Base-by-base conservation (phyloP, 2,797 vertebrate species). In the Anolis apletophallus region DNA sequence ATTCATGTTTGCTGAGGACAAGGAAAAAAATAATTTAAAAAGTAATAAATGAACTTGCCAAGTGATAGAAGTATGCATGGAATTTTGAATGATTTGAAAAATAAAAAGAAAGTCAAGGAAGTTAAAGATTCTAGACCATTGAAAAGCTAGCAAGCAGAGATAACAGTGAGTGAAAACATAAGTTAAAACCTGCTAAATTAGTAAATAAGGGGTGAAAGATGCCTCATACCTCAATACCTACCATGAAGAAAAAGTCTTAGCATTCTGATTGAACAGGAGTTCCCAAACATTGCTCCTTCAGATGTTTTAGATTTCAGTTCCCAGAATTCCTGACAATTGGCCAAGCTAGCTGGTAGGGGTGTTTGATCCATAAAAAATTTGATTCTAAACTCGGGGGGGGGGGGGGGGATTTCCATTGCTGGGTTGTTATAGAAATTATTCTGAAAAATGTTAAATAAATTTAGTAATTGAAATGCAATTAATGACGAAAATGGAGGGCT, bases 51-150 rank as follows among this genome's bases (percentile, higher is more conserved):
- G 46, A 55, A 40, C 9, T 26, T 74, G 72, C 3, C 34, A 50
- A 26, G 68, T 34, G 2, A 0, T 0, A 87, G 80, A 64, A 52
- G 46, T 21, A 0, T 0, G 1, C 88, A 16, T 68, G 34, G 72
- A 86, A 72, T 85, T 93, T 88, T 92, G 76, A 72, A 46, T 80
- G 29, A 5, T 87, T 90, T 87, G 80, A 13, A 84, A 34, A 67
- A 72, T 32, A 82, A 36, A 71, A 54, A 8, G 82, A 0, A 46
- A 10, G 57, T 85, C 83, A 75, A 91, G 57, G 50, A 88, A 84
- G 69, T 69, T 73, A 40, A 85, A 72, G 81, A 86, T 90, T 91
- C 88, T 90, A 88, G 87, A 0, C 0, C 0, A 89, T 90, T 83
- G 87, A 50, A 85, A 86, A 76, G 68, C 77, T 23, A 90, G 89